Base-by-base conservation (phyloP, 2,113 vertebrate genomes). In the Rutilus rutilus region DNA sequence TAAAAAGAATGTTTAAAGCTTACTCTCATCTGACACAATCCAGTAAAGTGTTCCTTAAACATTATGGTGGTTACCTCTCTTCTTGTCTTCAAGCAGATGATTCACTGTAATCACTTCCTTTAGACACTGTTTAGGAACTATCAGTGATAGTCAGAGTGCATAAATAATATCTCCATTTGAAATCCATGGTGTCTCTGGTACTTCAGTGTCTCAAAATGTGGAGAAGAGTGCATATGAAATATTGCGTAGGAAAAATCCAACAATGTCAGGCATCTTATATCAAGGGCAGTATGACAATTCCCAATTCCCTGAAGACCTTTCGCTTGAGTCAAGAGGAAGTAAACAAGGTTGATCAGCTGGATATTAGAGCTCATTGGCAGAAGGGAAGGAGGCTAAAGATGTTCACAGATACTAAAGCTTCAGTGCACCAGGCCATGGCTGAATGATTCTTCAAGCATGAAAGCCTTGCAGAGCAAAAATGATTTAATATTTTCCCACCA, bases 311-410 rank as follows among this genome's bases (percentile, higher is more conserved):
- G 17, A 78, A 36, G 75, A 57, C 45, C 2, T 5, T 57, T 27
- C 19, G 36, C 12, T 39, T 10, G 11, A 79, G 59, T 52, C 73
- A 33, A 78, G 17, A 60, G 74, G 84, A 59, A 73, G 86, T 71
- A 39, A 88, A 90, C 93, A 94, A 95, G 92, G 93, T 87, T 91
- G 91, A 93, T 92, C 78, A 36, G 91, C 88, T 92, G 95, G 92
- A 90, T 92, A 83, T 69, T 2, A 0, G 82, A 82, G 84, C 73
- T 94, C 89, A 91, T 91, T 94, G 93, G 92, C 88, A 89, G 86
- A 0, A 0, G 84, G 94, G 90, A 93, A 91, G 91, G 87, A n/a
- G 88, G 89, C 79, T 94, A 90, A 91, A 94, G 92, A 93, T 94
- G 91, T 92, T 69, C 65, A 60, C n/a, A 60, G 74, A 65, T 76